phyloP scores from a whole-genome alignment of 2,797 vertebrate species.

The Hipposideros larvatus region DNA sequence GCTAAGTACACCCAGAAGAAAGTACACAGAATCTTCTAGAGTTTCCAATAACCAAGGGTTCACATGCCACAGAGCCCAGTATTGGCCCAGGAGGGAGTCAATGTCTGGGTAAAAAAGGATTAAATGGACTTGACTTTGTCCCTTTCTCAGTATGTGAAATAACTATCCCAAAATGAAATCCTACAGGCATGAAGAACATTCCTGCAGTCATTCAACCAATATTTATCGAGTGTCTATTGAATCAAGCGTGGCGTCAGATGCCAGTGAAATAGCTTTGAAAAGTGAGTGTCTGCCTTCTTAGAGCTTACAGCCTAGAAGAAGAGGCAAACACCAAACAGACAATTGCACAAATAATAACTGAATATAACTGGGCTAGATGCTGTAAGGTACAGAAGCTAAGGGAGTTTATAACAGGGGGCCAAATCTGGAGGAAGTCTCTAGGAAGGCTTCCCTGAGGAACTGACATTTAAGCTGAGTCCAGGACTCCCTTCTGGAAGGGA shows the following conservation, averaged over 20 bases:
- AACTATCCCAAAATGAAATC: conserved; percentile 39
- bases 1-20: background rate
- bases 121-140: background rate
- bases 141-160: background rate
- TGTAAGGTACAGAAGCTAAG: background rate
- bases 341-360: background rate
- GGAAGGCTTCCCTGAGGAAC: background rate
- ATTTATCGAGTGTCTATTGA: background rate
- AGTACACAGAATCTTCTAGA: background rate
- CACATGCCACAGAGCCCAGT: background rate
- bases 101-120: background rate
- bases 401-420: background rate
- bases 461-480: background rate
- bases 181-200: background rate
- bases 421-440: background rate
- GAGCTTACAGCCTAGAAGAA: background rate
- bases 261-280: background rate
- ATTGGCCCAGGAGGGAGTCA: background rate
- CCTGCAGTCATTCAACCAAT: background rate
- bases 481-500: background rate
- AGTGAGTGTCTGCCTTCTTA: background rate
- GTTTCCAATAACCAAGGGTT: background rate
- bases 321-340: background rate
- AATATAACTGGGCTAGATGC: background rate
- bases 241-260: background rate